phyloP scores from a whole-genome alignment of 2,113 vertebrate genomes.

The Plotosus lineatus region DNA sequence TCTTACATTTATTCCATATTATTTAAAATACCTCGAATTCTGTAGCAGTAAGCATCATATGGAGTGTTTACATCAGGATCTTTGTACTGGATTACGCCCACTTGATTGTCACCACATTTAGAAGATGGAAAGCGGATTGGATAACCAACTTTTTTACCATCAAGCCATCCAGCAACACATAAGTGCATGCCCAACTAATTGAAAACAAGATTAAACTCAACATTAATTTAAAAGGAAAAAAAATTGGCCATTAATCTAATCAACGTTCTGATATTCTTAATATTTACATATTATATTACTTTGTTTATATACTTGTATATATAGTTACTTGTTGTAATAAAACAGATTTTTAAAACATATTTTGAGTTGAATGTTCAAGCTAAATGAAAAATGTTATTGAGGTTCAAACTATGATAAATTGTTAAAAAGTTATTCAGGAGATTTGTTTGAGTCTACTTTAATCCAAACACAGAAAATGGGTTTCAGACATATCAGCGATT shows the following conservation, averaged over 20 bases:
- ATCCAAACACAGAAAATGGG: not conserved
- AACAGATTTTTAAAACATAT: not conserved
- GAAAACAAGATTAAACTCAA: not conserved
- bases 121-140: conserved; percentile 80
- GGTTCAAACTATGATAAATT: not conserved
- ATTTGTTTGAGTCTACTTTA: not conserved
- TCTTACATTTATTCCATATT: not conserved
- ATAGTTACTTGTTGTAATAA: too few relatives aligned
- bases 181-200: conserved; percentile 87
- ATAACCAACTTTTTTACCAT: conserved; percentile 81
- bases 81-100: conserved; percentile 84
- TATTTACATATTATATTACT: too few relatives aligned
- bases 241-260: not conserved
- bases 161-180: conserved; percentile 89
- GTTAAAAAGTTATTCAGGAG: not conserved
- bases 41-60: conserved; percentile 92
- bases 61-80: conserved; percentile 68
- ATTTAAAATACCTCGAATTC: conserved; percentile 69
- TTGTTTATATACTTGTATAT: not conserved
- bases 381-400: not conserved
- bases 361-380: not conserved
- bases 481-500: not conserved
- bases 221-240: not conserved
- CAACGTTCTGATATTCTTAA: too few relatives aligned
- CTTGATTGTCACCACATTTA: conserved; percentile 79